Evolutionary conservation across 2,888 invertebrate species (phyloP).

Genomic region (Hemaris fuciformis): DNA sequence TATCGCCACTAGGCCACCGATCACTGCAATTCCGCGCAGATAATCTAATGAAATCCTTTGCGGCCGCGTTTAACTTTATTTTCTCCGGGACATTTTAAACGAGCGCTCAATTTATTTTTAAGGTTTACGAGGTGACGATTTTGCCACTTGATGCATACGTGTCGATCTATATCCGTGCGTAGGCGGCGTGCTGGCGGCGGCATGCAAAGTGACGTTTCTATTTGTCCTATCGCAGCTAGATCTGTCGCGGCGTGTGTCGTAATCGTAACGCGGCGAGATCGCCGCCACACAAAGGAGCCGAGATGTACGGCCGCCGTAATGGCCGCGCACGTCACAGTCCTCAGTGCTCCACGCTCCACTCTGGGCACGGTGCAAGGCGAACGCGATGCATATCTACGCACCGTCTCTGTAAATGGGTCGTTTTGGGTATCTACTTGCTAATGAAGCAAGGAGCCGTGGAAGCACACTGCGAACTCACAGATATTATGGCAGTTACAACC

Average conservation of each 20-base stretch:
- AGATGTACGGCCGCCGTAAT: constrained; percentile 75
- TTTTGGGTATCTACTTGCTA: constrained; percentile 80
- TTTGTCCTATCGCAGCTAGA: constrained; percentile 73
- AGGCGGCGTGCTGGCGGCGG: constrained; percentile 61
- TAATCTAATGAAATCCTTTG: constrained; percentile 62
- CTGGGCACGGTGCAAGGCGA: constrained; percentile 53
- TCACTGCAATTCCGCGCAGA: constrained; percentile 67
- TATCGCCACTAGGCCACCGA: constrained; percentile 59
- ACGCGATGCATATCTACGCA: constrained; percentile 76
- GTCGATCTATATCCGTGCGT: constrained; percentile 58
- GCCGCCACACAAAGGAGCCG: constrained; percentile 74
- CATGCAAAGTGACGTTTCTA: constrained; percentile 78
- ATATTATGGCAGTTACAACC: constrained; percentile 65
- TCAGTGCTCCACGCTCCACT: constrained; percentile 32
- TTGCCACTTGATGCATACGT: constrained; percentile 58
- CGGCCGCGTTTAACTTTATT: constrained; percentile 24
- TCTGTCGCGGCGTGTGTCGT: constrained; percentile 75
- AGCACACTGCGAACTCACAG: constrained; percentile 69
- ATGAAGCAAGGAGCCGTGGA: constrained; percentile 70
- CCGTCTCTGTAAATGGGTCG: constrained; percentile 75
- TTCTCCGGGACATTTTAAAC: constrained; percentile 26
- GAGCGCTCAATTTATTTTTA: constrained; percentile 31
- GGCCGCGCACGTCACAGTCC: constrained; percentile 70
- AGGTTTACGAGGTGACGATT: constrained; percentile 52
- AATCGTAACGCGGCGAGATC: constrained; percentile 74